A percentile compares a stretch with the other conserved stretches of the same genome.
Conservation (phyloP, 2,888 invertebrate species). For the Cremastobaeus sp. region DNA sequence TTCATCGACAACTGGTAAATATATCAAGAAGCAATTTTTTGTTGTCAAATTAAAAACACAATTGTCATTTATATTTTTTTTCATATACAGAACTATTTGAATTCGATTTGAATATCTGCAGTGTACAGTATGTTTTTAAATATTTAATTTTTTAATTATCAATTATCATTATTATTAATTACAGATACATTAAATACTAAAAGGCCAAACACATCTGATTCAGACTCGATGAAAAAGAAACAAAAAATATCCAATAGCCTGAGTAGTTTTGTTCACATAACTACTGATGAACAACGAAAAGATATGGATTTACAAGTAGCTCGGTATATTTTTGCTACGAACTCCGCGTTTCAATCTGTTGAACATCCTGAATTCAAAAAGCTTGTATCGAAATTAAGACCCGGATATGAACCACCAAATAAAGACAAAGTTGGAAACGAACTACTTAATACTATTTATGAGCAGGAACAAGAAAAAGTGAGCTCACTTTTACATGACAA, state of each 20-base stretch:
- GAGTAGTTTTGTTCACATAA: conserved; percentile 1
- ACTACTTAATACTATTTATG: conserved; percentile 1
- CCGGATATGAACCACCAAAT: conserved; percentile 15
- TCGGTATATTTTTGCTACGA: conserved; percentile 21
- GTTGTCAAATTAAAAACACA: too few species aligned
- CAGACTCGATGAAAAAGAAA: background rate
- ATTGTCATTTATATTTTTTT: background rate
- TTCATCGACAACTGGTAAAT: conserved; percentile 2
- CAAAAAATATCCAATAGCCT: background rate
- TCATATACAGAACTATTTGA: background rate
- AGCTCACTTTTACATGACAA: conserved; percentile 1
- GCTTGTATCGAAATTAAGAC: conserved; percentile 14
- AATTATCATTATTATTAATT: background rate
- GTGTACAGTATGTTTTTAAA: background rate
- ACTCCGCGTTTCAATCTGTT: conserved; percentile 17
- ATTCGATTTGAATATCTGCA: too few species aligned
- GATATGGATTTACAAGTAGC: conserved; percentile 14
- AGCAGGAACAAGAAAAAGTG: conserved; percentile 10
- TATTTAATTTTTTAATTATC: background rate
- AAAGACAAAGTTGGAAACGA: conserved; percentile 20
- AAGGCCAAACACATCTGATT: background rate
- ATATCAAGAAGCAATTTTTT: background rate
- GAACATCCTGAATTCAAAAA: conserved; percentile 28
- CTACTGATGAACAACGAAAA: conserved; percentile 7
- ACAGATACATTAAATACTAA: background rate